phyloP scores from a whole-genome alignment of 2,113 vertebrate species.

The Cavia porcellus region DNA sequence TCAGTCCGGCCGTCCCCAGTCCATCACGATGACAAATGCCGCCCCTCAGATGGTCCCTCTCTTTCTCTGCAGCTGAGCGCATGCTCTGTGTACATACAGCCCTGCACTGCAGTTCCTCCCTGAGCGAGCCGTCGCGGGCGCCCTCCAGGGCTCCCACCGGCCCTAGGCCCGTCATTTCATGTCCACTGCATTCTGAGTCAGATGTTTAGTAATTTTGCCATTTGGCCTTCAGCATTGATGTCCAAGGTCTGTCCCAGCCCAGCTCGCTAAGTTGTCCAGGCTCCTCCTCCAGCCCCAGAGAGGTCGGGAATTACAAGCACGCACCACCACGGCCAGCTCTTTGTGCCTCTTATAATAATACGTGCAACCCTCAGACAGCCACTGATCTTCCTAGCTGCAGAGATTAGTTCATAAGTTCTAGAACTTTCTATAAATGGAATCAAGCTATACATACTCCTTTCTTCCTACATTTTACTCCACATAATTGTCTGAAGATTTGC shows the following conservation, averaged over 20 bases:
- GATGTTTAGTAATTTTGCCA: neutral
- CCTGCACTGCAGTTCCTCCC: accelerated
- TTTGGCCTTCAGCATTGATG: neutral
- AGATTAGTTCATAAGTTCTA: neutral
- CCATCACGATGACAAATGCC: neutral
- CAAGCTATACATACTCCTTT: neutral
- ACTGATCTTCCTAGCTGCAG: neutral
- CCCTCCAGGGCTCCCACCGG: neutral
- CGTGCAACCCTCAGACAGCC: neutral
- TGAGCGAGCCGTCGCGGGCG: neutral
- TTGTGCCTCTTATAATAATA: neutral
- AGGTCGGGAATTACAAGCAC: neutral
- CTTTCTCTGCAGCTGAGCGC: neutral
- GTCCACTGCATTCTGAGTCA: neutral
- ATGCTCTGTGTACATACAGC: accelerated
- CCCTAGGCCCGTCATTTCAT: neutral
- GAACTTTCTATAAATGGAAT: neutral
- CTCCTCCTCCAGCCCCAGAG: neutral
- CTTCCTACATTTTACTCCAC: neutral
- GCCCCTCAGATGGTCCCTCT: neutral
- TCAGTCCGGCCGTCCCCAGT: neutral
- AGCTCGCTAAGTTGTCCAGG: neutral
- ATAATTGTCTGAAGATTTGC: neutral
- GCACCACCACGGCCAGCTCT: neutral
- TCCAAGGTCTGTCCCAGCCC: neutral